phyloP scores from a whole-genome alignment of 2,113 vertebrate species.

The Tetraodon nigroviridis region DNA sequence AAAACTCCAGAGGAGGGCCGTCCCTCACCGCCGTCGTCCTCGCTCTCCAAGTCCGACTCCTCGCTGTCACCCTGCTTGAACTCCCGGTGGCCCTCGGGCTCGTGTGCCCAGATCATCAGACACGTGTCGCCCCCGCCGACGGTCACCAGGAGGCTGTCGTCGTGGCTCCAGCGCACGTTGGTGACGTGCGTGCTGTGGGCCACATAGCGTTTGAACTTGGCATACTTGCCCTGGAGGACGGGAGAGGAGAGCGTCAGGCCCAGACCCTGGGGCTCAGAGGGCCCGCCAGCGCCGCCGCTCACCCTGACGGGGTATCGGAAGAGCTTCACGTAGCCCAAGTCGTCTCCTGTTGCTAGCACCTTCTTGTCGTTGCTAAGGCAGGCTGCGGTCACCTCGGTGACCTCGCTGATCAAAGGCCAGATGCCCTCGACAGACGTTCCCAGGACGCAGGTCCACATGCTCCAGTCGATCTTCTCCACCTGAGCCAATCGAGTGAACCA shows the following conservation, averaged over 20 bases:
- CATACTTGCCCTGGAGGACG: constrained; percentile 85
- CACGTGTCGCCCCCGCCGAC: constrained; percentile 90
- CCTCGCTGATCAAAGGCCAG: constrained; percentile 93
- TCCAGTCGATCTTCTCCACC: constrained; percentile 96
- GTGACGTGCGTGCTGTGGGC: constrained; percentile 96
- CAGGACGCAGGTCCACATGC: constrained; percentile 93
- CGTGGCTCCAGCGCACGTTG: constrained; percentile 91
- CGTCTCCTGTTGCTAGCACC: constrained; percentile 93
- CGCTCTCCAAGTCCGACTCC: constrained; percentile 94
- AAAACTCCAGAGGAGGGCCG: background rate
- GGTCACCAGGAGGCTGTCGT: constrained; percentile 88
- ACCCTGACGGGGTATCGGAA: constrained; percentile 95
- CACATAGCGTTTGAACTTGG: constrained; percentile 93
- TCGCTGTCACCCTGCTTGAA: constrained; percentile 89
- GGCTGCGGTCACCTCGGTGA: constrained; percentile 87
- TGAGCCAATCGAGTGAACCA: constrained; percentile 39
- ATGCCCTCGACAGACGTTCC: constrained; percentile 91
- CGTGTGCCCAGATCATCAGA: constrained; percentile 94
- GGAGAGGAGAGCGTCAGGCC: constrained; percentile 34
- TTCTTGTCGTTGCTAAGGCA: constrained; percentile 87
- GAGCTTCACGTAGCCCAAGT: constrained; percentile 96
- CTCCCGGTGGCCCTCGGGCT: constrained; percentile 83
- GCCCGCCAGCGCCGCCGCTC: constrained; percentile 20
- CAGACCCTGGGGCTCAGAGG: background rate
- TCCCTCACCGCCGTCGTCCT: constrained; percentile 90